Base-by-base conservation (phyloP, 1,140 invertebrate species). In the Aphis craccivora region DNA sequence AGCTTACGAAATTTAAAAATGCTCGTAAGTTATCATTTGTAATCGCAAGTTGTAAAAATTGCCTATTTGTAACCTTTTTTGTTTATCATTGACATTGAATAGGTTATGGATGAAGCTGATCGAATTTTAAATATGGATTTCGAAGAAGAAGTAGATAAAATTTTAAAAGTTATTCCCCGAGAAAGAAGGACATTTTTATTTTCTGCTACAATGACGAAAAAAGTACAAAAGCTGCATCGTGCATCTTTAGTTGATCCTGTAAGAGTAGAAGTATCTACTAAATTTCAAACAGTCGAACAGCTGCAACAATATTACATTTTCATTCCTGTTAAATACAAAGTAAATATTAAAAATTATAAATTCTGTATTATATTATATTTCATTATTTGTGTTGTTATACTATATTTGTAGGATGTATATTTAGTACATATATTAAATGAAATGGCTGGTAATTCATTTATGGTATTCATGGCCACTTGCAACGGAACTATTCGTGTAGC, bases 121-220 rank as follows among this genome's bases (percentile, higher is more conserved):
- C 96, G 98, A 92, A 99, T 99, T 94, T 95, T 99, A 1, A 99
- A 99, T 95, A 98, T 99, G 98, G 98, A 99, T 95, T 99, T 99
- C 95, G 98, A 99, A 95, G 97, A 97, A 35, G 98, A 99, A 96
- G 97, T 99, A 7, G 98, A 99, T 95, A 99, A 99, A 96, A 99
- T 99, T 93, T 95, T 99, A 6, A 97, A 97, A 95, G 98, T 98
- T 1, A 97, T 99, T 94, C 99, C 99, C 0, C 94, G 97, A 81
- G 98, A 99, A 94, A 96, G 98, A 37, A 96, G 97, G 93, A 99
- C 99, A 0, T 98, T 97, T 94, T 95, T 99, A 45, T 99, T 99
- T 95, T 99, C 99, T 4, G 99, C 99, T 6, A 99, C 99, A 37
- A 99, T 99, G 99, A 99, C 99, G 0, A 99, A 99, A 95, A 99